These are phyloP conservation scores for Epinephelus awoara DNA, from an alignment of 2,797 vertebrate species.

Conservation along the genomic window DNA sequence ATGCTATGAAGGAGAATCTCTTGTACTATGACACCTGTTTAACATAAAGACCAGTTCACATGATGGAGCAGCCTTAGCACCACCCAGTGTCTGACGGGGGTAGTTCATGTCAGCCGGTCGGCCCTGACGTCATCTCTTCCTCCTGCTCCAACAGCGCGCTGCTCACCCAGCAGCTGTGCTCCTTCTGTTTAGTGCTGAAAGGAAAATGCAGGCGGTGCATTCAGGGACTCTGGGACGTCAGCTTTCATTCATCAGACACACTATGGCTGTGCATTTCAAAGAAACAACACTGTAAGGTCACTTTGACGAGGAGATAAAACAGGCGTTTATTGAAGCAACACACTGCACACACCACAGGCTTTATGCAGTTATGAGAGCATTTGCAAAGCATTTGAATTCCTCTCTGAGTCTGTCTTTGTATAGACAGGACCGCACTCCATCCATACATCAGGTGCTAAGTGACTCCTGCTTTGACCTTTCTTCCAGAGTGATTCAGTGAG, in stretches of 20 bases:
- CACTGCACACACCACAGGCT: background rate
- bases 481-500: background rate
- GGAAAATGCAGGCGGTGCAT: conserved; percentile 4
- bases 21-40: too few species aligned
- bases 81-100: background rate
- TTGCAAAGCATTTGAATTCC: conserved; percentile 6
- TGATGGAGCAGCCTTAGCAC: background rate
- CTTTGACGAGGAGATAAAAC: background rate
- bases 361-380: background rate
- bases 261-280: background rate
- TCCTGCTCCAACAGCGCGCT: background rate
- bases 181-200: conserved; percentile 1
- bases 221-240: background rate
- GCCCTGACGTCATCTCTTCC: background rate
- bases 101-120: background rate
- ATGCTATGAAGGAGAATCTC: too few species aligned
- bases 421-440: background rate
- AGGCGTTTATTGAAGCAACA: background rate
- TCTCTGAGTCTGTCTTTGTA: background rate
- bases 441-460: background rate
- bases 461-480: background rate
- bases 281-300: background rate
- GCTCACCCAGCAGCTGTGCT: conserved; percentile 7
- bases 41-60: too few species aligned
- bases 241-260: background rate